Percentiles rank a stretch among this genome's conserved stretches.
These are phyloP conservation scores for Stigmatopora argus DNA, from an alignment of 2,113 vertebrate species.

Conservation along the genomic window DNA sequence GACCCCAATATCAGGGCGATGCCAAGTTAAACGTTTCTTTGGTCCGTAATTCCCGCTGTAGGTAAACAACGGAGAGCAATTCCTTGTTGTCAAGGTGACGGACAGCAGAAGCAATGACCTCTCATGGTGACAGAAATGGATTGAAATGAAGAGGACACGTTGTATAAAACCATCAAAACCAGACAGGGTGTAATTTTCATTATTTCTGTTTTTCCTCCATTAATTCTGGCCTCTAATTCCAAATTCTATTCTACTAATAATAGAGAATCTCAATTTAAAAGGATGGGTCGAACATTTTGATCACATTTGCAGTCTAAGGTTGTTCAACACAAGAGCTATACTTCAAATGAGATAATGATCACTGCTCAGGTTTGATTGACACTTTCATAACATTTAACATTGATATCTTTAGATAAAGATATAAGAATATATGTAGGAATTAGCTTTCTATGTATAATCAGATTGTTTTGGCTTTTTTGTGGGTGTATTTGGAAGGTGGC, in stretches of 20 bases:
- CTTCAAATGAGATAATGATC: neutral
- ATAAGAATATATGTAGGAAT: neutral
- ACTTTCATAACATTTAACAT: neutral
- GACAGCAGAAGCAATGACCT: neutral
- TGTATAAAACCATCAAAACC: neutral
- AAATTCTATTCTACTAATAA: neutral
- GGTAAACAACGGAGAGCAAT: conserved; percentile 7
- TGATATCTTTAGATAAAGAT: neutral
- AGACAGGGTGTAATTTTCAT: neutral
- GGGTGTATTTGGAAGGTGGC: neutral
- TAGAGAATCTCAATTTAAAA: neutral
- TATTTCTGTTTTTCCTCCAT: neutral
- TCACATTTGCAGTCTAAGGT: neutral
- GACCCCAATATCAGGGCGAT: neutral
- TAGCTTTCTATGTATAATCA: neutral
- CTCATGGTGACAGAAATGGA: neutral
- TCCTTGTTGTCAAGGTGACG: conserved; percentile 18
- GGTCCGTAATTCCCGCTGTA: neutral
- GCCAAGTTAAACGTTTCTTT: neutral
- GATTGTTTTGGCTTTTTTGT: neutral
- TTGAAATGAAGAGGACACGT: neutral
- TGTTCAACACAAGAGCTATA: neutral
- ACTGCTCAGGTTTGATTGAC: neutral
- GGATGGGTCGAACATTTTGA: neutral
- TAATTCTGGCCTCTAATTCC: neutral